Percentiles rank a stretch among this genome's conserved stretches.
These are phyloP conservation scores for Bombylius discolor DNA, from an alignment of 2,888 invertebrate species.

Conservation along the genomic window DNA sequence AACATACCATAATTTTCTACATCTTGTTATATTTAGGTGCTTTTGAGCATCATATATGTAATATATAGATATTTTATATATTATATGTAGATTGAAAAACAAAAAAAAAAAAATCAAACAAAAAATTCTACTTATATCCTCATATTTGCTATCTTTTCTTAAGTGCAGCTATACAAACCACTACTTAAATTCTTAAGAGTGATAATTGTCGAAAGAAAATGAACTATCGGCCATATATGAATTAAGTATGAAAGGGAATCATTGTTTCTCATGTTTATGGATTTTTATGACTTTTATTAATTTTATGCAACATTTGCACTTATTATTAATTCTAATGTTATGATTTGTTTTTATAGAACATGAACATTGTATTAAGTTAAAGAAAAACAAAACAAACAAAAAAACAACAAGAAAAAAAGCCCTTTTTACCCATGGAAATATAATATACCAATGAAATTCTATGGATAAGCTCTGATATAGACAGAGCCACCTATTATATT, in stretches of 20 bases:
- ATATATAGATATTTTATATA: no score
- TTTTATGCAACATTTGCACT: conserved; percentile 7
- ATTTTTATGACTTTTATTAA: conserved; percentile 4
- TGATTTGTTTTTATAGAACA: background rate
- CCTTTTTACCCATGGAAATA: no score
- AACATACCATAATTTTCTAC: background rate
- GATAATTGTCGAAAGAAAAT: conserved; percentile 4
- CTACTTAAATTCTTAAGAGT: background rate
- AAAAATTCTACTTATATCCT: no score
- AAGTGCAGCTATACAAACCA: no score
- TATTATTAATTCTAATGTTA: background rate
- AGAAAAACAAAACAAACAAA: no score
- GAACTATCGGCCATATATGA: background rate
- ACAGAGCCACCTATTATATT: conserved; percentile 5
- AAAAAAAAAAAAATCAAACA: no score
- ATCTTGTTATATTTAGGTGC: background rate
- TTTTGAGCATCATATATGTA: no score
- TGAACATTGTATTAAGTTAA: no score
- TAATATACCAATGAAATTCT: background rate
- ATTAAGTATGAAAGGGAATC: background rate
- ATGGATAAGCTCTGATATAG: no score
- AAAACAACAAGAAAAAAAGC: no score
- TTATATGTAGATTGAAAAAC: no score
- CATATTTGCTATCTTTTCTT: no score
- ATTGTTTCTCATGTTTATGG: background rate